Percentiles rank a stretch among this genome's conserved stretches.
Conservation (phyloP, 2,113 vertebrate genomes). For the Psammodynastes pulverulentus region DNA sequence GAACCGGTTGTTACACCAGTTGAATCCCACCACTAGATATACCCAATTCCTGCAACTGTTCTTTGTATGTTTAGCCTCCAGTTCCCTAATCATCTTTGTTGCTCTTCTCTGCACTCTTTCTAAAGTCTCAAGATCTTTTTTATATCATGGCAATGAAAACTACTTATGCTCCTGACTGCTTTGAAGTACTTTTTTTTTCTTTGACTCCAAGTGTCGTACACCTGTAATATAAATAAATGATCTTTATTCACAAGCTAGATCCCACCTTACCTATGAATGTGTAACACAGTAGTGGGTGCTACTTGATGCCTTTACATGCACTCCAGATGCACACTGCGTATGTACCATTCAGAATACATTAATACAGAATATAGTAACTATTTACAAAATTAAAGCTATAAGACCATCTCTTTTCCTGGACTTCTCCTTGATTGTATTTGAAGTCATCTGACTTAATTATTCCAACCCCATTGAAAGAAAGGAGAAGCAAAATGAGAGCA, state of each 20-base stretch:
- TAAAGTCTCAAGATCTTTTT: too few relatives aligned
- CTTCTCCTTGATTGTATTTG: neutral
- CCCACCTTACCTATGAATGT: neutral
- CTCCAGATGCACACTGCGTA: neutral
- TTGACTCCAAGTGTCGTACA: neutral
- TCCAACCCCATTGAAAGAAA: neutral
- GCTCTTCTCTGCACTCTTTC: too few relatives aligned
- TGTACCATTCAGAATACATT: neutral
- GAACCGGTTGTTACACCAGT: too few relatives aligned
- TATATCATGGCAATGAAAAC: too few relatives aligned
- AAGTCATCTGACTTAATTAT: neutral
- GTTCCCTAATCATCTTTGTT: too few relatives aligned
- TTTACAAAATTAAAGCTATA: neutral
- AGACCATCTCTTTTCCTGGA: neutral
- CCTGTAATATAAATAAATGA: neutral
- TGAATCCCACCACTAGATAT: too few relatives aligned
- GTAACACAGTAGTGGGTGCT: neutral
- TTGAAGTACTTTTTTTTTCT: neutral
- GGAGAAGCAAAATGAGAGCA: neutral
- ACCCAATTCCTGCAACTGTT: too few relatives aligned
- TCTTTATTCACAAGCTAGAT: neutral
- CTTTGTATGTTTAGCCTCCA: too few relatives aligned
- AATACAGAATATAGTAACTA: neutral
- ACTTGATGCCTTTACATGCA: neutral
- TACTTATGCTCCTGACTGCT: neutral